phyloP scores from a whole-genome alignment of 1,140 invertebrate genomes.

The Penaeus chinensis region DNA sequence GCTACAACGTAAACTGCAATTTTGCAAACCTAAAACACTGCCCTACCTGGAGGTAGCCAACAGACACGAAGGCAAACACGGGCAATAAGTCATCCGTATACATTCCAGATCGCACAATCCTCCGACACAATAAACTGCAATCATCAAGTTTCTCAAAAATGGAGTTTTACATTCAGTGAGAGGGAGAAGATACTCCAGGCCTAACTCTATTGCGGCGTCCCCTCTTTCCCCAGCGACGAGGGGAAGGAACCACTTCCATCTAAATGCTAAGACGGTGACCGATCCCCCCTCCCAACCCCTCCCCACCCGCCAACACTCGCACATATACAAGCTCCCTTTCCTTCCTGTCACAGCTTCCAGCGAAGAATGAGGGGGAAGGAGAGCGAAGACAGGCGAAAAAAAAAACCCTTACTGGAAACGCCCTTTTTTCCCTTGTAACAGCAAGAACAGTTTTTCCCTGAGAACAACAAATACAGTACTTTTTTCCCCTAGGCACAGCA shows the following conservation, averaged over 20 bases:
- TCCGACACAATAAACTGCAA: no score
- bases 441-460: background rate
- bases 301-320: background rate
- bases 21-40: no score
- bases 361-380: slow-evolving; percentile 5
- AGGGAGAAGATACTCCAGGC: background rate
- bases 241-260: slow-evolving; percentile 16
- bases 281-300: background rate
- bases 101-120: no score
- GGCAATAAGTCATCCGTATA: no score
- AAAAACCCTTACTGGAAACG: background rate
- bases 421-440: background rate
- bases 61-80: no score
- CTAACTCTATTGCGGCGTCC: slow-evolving; percentile 7
- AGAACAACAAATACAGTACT: no score
- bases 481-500: no score
- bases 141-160: no score
- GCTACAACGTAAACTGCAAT: no score
- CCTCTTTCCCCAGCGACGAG: slow-evolving; percentile 7
- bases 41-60: no score
- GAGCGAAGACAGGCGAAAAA: background rate
- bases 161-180: no score
- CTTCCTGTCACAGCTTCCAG: background rate
- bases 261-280: slow-evolving; percentile 37
- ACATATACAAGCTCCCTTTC: background rate